These are phyloP conservation scores for Todiramphus chloris DNA, from an alignment of 2,113 vertebrate genomes.

Conservation along the genomic window DNA sequence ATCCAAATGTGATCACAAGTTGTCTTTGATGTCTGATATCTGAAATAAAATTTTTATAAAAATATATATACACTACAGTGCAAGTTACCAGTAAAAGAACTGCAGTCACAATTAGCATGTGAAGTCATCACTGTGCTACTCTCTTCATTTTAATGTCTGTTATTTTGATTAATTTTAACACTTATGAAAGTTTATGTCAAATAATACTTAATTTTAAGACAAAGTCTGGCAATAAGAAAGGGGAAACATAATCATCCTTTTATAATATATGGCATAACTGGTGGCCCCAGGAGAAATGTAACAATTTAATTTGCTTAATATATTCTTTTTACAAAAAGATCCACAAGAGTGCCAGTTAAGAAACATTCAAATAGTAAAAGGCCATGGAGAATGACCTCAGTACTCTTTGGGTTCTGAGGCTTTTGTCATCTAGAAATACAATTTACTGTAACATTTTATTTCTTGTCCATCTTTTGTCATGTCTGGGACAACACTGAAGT, in stretches of 20 bases:
- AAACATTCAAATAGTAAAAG: neutral
- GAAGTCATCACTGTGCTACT: neutral
- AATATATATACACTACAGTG: neutral
- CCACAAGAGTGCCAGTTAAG: neutral
- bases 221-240: constrained; percentile 37
- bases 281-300: constrained; percentile 23
- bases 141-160: constrained; percentile 30
- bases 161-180: constrained; percentile 63
- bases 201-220: constrained; percentile 62
- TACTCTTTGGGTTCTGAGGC: neutral
- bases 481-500: neutral
- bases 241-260: constrained; percentile 44
- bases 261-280: constrained; percentile 17
- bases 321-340: neutral
- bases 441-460: neutral
- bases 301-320: constrained; percentile 18
- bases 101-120: neutral
- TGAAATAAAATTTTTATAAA: neutral
- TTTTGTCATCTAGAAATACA: neutral
- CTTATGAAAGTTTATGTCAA: constrained; percentile 19
- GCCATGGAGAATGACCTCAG: neutral
- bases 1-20: neutral
- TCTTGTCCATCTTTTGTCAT: neutral
- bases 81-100: neutral
- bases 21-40: neutral